Conservation (phyloP, 2,797 vertebrate species). For the Pangasius sanitwongsei region DNA sequence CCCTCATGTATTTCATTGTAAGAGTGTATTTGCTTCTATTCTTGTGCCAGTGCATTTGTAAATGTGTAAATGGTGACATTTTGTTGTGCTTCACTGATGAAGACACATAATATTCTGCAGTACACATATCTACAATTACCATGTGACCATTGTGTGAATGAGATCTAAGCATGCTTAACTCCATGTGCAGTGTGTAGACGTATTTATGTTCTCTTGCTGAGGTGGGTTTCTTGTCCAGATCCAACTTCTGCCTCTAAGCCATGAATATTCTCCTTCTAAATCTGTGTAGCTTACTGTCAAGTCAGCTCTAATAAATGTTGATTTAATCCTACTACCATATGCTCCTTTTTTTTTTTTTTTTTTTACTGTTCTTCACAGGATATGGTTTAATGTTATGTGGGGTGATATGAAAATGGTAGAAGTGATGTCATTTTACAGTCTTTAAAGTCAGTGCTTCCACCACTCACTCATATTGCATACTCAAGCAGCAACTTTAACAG, state of each 20-base stretch:
- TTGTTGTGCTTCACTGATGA: constrained; percentile 73
- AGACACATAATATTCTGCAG: constrained; percentile 63
- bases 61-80: constrained; percentile 75
- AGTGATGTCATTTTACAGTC: not conserved
- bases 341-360: not conserved
- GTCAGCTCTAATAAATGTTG: constrained; percentile 57
- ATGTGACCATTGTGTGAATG: constrained; percentile 55
- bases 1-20: constrained; percentile 35
- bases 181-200: constrained; percentile 47
- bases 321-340: constrained; percentile 32
- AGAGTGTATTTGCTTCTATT: constrained; percentile 68
- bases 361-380: not conserved
- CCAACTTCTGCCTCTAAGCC: constrained; percentile 52
- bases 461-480: not conserved
- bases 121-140: constrained; percentile 47
- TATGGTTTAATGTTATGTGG: not conserved
- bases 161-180: constrained; percentile 53
- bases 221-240: constrained; percentile 41
- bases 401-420: not conserved
- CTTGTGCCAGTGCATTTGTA: constrained; percentile 78
- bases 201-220: constrained; percentile 53
- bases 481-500: not conserved
- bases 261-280: constrained; percentile 53
- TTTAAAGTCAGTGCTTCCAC: no score
- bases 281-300: constrained; percentile 51